Evolutionary conservation across 2,888 invertebrate species (phyloP).

Genomic region (Idaea biselata): DNA sequence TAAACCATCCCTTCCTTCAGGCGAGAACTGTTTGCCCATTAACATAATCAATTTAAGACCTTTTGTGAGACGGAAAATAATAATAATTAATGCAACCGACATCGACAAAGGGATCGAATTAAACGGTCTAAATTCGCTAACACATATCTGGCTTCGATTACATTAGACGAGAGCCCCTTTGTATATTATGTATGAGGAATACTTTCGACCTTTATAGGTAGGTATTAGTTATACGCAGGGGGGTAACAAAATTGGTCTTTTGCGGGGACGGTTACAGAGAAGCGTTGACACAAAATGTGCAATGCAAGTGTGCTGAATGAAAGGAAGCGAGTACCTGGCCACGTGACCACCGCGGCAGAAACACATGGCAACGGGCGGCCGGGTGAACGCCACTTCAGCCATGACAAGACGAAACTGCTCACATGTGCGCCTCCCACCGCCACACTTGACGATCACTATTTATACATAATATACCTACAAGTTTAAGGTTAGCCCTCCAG

Average conservation of each 20-base stretch:
- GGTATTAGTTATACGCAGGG: not conserved
- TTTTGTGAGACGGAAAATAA: slow-evolving; percentile 41
- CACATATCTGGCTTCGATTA: slow-evolving; percentile 34
- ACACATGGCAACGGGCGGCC: slow-evolving; percentile 56
- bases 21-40: slow-evolving; percentile 46
- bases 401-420: slow-evolving; percentile 50
- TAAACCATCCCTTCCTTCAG: slow-evolving; percentile 53
- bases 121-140: slow-evolving; percentile 31
- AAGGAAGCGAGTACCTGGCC: slow-evolving; percentile 64
- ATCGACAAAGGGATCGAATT: slow-evolving; percentile 28
- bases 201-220: slow-evolving; percentile 8
- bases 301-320: slow-evolving; percentile 45
- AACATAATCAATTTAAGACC: slow-evolving; percentile 54
- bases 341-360: slow-evolving; percentile 51
- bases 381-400: slow-evolving; percentile 55
- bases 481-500: slow-evolving; percentile 49
- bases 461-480: slow-evolving; percentile 37
- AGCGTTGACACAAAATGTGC: slow-evolving; percentile 47
- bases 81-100: slow-evolving; percentile 48
- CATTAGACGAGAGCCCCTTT: slow-evolving; percentile 37
- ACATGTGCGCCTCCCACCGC: slow-evolving; percentile 50
- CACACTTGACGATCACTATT: slow-evolving; percentile 46
- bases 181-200: slow-evolving; percentile 15
- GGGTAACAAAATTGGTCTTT: slow-evolving; percentile 13
- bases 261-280: slow-evolving; percentile 24